Conservation (phyloP, 2,113 vertebrate species). For the Callorhinus ursinus region DNA sequence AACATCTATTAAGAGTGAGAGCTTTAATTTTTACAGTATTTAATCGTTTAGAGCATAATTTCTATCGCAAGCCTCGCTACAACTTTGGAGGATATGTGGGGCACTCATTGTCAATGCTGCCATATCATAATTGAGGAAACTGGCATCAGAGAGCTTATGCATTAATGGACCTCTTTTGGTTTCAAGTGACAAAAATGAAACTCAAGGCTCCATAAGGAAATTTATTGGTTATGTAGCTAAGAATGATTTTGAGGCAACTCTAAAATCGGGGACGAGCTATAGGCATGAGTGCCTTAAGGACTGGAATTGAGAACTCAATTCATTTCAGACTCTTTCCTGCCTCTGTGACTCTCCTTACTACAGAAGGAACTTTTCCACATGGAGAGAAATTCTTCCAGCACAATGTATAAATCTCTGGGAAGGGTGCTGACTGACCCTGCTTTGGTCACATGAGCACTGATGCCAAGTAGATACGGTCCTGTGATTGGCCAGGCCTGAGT, state of each 20-base stretch:
- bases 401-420: background rate
- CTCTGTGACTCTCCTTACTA: background rate
- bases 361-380: background rate
- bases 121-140: background rate
- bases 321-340: background rate
- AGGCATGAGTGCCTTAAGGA: background rate
- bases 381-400: background rate
- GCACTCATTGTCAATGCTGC: background rate
- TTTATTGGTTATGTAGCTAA: background rate
- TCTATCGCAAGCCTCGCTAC: background rate
- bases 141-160: background rate
- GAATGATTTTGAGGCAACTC: background rate
- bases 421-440: background rate
- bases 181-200: background rate
- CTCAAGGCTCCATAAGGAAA: background rate
- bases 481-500: background rate
- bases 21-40: background rate
- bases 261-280: background rate
- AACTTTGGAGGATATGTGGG: background rate
- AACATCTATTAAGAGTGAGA: background rate
- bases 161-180: background rate
- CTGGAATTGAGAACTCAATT: background rate
- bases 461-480: background rate
- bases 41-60: background rate
- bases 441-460: background rate